These are phyloP conservation scores for Tupiocoris notatus DNA, from an alignment of 2,888 invertebrate genomes.

Conservation along the genomic window DNA sequence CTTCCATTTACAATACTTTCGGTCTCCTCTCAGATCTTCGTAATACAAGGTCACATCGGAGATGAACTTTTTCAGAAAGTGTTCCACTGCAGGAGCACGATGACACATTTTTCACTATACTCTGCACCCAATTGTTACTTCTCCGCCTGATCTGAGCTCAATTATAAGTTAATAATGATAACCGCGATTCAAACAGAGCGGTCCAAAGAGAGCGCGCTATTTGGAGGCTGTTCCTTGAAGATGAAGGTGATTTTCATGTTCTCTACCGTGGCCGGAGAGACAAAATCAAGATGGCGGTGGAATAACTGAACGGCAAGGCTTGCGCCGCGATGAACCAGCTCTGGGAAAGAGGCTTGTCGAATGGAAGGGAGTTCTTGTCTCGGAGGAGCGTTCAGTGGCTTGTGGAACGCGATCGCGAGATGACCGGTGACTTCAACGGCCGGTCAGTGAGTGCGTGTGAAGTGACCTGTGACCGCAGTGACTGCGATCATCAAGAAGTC, in stretches of 20 bases:
- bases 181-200: too few species aligned
- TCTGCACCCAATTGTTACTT: too few species aligned
- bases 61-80: too few species aligned
- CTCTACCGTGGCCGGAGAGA: conserved; percentile 24
- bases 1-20: too few species aligned
- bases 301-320: background rate
- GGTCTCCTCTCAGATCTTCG: too few species aligned
- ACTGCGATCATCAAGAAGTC: background rate
- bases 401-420: conserved; percentile 34
- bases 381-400: conserved; percentile 10
- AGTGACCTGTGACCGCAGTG: conserved; percentile 22
- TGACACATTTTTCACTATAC: too few species aligned
- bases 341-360: background rate
- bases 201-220: too few species aligned
- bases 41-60: too few species aligned
- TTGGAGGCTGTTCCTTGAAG: background rate
- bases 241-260: background rate
- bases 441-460: conserved; percentile 36
- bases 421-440: conserved; percentile 37
- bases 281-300: conserved; percentile 33
- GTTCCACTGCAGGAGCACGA: too few species aligned
- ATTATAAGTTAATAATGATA: too few species aligned
- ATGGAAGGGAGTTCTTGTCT: background rate
- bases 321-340: too few species aligned
- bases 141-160: too few species aligned